Conservation (phyloP, 2,888 invertebrate species). For the Stenurella melanura region DNA sequence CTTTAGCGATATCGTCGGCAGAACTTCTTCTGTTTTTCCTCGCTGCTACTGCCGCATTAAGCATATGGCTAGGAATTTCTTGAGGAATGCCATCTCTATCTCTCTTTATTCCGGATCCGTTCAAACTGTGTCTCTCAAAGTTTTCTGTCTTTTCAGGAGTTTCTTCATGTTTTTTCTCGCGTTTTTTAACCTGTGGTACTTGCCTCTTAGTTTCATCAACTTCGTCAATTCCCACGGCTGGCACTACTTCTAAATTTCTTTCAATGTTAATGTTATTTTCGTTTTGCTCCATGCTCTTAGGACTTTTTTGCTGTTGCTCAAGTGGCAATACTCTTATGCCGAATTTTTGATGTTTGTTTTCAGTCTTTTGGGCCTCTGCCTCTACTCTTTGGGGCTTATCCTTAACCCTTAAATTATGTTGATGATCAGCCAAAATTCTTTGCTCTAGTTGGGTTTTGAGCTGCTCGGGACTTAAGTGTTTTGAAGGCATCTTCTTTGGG, state of each 20-base stretch:
- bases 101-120: constrained; percentile 78
- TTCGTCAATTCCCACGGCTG: constrained; percentile 71
- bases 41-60: constrained; percentile 83
- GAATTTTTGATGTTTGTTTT: constrained; percentile 79
- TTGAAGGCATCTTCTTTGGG: constrained; percentile 55
- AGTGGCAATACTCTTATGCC: constrained; percentile 80
- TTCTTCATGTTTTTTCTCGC: constrained; percentile 71
- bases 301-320: constrained; percentile 65
- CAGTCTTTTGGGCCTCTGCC: constrained; percentile 76
- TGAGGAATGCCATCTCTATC: constrained; percentile 80
- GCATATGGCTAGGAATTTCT: constrained; percentile 83
- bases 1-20: constrained; percentile 55
- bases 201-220: constrained; percentile 74
- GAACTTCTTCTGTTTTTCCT: constrained; percentile 80
- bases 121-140: constrained; percentile 73
- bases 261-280: constrained; percentile 72
- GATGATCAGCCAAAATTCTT: constrained; percentile 63
- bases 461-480: constrained; percentile 64
- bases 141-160: constrained; percentile 59
- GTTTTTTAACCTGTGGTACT: constrained; percentile 74
- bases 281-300: constrained; percentile 69
- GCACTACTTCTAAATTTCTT: constrained; percentile 54
- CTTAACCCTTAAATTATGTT: constrained; percentile 63
- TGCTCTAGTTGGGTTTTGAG: constrained; percentile 68
- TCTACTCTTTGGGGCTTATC: constrained; percentile 68